Conservation (phyloP, 1,140 invertebrate genomes). For the Ceratosolen fusciceps region DNA sequence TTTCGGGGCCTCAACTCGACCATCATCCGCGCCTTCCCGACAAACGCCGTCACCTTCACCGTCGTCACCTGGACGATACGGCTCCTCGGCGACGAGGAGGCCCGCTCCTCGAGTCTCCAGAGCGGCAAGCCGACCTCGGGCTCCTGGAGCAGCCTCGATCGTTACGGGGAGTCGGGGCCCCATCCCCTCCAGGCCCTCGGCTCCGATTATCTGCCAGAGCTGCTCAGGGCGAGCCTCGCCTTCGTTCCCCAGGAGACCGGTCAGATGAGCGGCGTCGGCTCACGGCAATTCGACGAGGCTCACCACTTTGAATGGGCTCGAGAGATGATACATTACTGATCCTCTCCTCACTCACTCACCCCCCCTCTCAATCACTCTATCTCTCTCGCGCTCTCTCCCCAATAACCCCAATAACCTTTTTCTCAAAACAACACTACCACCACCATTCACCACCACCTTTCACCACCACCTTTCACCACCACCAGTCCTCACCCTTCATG, state of each 20-base stretch:
- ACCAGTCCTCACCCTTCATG: too few relatives aligned
- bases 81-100: constrained; percentile 53
- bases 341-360: background rate
- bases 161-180: background rate
- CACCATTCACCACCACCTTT: too few relatives aligned
- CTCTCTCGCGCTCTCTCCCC: too few relatives aligned
- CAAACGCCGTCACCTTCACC: constrained; percentile 92
- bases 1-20: constrained; percentile 83
- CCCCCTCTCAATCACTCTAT: too few relatives aligned
- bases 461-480: too few relatives aligned
- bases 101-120: background rate
- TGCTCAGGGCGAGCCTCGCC: background rate
- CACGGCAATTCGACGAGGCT: constrained; percentile 26
- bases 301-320: constrained; percentile 35
- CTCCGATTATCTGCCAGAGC: background rate
- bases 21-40: constrained; percentile 88
- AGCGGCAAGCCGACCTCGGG: background rate
- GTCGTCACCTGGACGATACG: constrained; percentile 84
- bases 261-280: background rate
- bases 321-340: constrained; percentile 36
- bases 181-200: constrained; percentile 8
- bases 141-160: background rate
- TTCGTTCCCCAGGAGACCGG: background rate
- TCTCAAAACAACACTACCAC: too few relatives aligned
- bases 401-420: too few relatives aligned